Conservation (phyloP, 2,797 vertebrate species). For the Vipera latastei region DNA sequence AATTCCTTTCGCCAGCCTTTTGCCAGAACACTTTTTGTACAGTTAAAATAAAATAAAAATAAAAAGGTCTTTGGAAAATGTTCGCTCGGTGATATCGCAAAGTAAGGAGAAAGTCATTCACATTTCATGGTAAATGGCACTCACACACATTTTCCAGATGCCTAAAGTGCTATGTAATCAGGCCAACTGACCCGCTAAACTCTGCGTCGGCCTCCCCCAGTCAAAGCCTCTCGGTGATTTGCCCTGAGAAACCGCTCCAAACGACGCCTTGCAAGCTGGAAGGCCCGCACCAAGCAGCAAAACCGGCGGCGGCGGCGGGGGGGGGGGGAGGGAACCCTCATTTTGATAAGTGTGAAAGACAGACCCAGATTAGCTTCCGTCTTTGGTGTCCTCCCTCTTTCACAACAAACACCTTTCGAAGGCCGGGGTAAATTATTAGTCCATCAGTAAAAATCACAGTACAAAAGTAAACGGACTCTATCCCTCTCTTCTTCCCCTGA, state of each 20-base stretch:
- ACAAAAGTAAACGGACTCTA: not conserved
- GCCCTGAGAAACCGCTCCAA: not conserved
- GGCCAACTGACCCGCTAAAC: not conserved
- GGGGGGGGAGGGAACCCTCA: not conserved
- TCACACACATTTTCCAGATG: constrained; percentile 33
- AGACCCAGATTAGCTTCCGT: not conserved
- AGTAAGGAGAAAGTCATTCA: constrained; percentile 60
- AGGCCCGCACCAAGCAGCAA: not conserved
- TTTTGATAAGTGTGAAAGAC: not conserved
- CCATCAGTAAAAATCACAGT: not conserved
- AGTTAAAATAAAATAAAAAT: not conserved
- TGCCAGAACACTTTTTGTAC: not conserved
- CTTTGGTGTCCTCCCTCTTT: not conserved
- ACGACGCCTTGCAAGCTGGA: not conserved
- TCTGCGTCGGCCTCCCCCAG: not conserved
- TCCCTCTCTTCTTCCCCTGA: not conserved
- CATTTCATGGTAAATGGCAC: constrained; percentile 65
- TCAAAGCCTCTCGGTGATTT: constrained; percentile 6
- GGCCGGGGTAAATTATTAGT: not conserved
- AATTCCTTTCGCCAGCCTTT: not conserved
- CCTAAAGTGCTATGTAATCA: constrained; percentile 59
- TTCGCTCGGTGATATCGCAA: constrained; percentile 50
- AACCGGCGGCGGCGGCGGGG: not conserved
- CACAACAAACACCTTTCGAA: not conserved
- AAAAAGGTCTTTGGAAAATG: constrained; percentile 19